Evolutionary conservation across 2,888 invertebrate species (phyloP).

Genomic region (Cephus nigrinus): DNA sequence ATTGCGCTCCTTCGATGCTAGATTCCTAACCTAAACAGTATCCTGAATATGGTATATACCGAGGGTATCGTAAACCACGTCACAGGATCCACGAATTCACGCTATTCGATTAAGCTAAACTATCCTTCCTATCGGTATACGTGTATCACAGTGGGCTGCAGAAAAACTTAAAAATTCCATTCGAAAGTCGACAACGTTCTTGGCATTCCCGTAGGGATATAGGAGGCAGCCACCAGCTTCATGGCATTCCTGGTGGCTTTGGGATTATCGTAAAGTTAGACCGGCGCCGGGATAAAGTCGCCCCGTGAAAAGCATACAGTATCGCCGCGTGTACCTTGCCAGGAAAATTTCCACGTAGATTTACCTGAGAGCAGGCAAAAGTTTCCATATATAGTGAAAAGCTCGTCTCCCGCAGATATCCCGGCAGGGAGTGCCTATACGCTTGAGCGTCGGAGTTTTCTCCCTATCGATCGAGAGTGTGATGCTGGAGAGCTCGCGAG

Average conservation of each 20-base stretch:
- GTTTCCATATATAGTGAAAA: not conserved
- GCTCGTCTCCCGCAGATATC: not conserved
- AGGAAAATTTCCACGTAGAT: not conserved
- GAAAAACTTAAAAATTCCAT: not conserved
- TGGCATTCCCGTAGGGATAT: not conserved
- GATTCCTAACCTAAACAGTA: not conserved
- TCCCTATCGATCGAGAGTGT: slow-evolving; percentile 31
- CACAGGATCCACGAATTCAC: not conserved
- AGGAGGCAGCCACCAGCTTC: not conserved
- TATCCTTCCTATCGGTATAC: not conserved
- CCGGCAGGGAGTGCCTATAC: not conserved
- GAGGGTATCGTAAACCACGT: not conserved
- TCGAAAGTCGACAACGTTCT: not conserved
- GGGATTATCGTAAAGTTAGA: not conserved
- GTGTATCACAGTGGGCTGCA: not conserved
- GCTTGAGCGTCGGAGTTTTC: not conserved
- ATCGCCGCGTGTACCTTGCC: not conserved
- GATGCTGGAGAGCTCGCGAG: slow-evolving; percentile 21
- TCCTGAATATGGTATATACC: not conserved
- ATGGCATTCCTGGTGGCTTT: not conserved
- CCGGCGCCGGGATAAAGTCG: not conserved
- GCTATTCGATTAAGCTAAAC: not conserved
- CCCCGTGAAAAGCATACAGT: not conserved
- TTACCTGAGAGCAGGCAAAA: not conserved
- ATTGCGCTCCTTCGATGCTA: not conserved